phyloP scores from a whole-genome alignment of 2,888 invertebrate genomes.

The Tachina lurida region DNA sequence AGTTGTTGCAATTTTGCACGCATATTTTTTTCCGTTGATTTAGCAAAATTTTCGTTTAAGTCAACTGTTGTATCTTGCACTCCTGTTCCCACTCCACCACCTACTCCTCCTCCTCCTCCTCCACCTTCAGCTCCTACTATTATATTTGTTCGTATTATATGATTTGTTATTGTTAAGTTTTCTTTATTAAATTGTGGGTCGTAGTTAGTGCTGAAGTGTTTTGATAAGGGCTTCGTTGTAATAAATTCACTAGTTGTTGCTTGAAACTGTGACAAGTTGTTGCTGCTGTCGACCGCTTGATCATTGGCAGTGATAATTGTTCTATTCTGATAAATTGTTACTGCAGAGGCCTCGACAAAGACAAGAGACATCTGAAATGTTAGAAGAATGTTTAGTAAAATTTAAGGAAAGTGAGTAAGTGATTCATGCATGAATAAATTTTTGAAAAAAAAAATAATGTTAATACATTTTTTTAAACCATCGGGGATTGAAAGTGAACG shows the following conservation, averaged over 20 bases:
- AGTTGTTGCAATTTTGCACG: constrained; percentile 79
- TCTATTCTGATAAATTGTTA: constrained; percentile 78
- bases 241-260: constrained; percentile 69
- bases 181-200: constrained; percentile 66
- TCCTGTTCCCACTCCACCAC: no score
- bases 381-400: neutral
- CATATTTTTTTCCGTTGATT: constrained; percentile 77
- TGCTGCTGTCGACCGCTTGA: constrained; percentile 48
- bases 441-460: no score
- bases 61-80: neutral
- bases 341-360: constrained; percentile 80
- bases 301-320: constrained; percentile 66
- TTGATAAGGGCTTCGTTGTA: constrained; percentile 51
- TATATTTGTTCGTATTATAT: constrained; percentile 67
- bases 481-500: no score
- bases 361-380: constrained; percentile 79
- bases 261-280: constrained; percentile 59
- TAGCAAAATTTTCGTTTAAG: constrained; percentile 41
- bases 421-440: no score
- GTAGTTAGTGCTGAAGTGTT: constrained; percentile 4
- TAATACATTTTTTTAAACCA: no score
- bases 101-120: constrained; percentile 1
- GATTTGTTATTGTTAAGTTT: constrained; percentile 72
- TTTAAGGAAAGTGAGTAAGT: constrained; percentile 37
- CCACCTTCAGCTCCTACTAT: constrained; percentile 53